A percentile compares a stretch with the other conserved stretches of the same genome.
These are phyloP conservation scores for Drosophila fungiperda DNA, from an alignment of 2,888 invertebrate species.

Conservation along the genomic window DNA sequence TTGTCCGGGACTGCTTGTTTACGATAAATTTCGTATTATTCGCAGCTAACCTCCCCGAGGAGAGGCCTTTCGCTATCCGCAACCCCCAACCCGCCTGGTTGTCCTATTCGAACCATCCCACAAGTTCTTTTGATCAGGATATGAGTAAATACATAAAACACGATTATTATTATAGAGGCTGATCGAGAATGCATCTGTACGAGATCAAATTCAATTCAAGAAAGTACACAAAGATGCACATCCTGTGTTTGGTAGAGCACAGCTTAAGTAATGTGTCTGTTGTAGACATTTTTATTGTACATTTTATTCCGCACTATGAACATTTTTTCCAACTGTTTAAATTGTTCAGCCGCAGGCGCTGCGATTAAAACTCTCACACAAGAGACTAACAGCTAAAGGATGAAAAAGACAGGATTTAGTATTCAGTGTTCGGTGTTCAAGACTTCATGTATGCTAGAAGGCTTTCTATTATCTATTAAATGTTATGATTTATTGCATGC, in stretches of 20 bases:
- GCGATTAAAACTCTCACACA: constrained; percentile 30
- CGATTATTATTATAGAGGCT: neutral
- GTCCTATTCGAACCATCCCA: too few relatives aligned
- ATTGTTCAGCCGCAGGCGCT: constrained; percentile 58
- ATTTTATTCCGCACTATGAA: constrained; percentile 34
- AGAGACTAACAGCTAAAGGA: constrained; percentile 12
- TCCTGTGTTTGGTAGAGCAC: constrained; percentile 16
- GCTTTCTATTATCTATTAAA: constrained; percentile 75
- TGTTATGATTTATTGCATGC: constrained; percentile 76
- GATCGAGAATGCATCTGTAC: neutral
- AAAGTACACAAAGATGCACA: constrained; percentile 1
- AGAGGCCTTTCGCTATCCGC: too few relatives aligned
- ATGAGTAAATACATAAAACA: too few relatives aligned
- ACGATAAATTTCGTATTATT: too few relatives aligned
- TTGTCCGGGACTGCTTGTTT: too few relatives aligned
- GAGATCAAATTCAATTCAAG: neutral
- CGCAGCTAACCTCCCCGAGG: too few relatives aligned
- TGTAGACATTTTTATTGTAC: constrained; percentile 14
- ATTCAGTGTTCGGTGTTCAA: constrained; percentile 13
- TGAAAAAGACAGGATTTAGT: constrained; percentile 23
- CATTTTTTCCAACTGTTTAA: constrained; percentile 39
- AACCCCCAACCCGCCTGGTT: too few relatives aligned
- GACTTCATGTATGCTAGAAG: constrained; percentile 50
- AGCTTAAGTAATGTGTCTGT: constrained; percentile 55
- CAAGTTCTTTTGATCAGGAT: too few relatives aligned